These are phyloP conservation scores for Dryobota labecula DNA, from an alignment of 2,888 invertebrate species.

Conservation along the genomic window DNA sequence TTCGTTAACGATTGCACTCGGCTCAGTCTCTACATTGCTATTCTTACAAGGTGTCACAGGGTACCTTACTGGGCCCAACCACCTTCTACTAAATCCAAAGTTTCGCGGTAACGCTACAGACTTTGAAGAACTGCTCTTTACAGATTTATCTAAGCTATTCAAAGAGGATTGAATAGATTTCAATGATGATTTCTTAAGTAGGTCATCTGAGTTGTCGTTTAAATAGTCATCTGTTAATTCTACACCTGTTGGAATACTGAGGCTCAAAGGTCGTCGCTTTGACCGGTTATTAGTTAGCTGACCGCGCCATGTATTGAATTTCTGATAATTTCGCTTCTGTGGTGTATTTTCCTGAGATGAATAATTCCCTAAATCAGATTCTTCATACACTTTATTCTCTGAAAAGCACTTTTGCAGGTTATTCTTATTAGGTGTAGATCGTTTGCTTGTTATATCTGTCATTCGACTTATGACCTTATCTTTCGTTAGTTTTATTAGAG, in stretches of 20 bases:
- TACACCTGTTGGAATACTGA: slow-evolving; percentile 85
- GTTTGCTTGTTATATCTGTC: slow-evolving; percentile 80
- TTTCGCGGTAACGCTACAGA: slow-evolving; percentile 90
- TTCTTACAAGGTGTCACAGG: slow-evolving; percentile 92
- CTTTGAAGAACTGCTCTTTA: slow-evolving; percentile 79
- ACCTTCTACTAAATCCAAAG: slow-evolving; percentile 90
- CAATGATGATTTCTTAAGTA: slow-evolving; percentile 80
- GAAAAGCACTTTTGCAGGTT: slow-evolving; percentile 84
- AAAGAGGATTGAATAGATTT: slow-evolving; percentile 85
- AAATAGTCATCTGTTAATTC: slow-evolving; percentile 82
- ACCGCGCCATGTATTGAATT: slow-evolving; percentile 87
- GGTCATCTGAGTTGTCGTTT: slow-evolving; percentile 72
- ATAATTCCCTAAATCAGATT: slow-evolving; percentile 79
- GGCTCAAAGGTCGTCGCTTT: slow-evolving; percentile 85
- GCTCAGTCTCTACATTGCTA: slow-evolving; percentile 71
- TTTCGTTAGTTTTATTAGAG: slow-evolving; percentile 87
- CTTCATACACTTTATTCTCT: slow-evolving; percentile 83
- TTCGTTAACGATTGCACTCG: slow-evolving; percentile 79
- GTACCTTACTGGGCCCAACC: slow-evolving; percentile 92
- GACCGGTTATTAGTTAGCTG: slow-evolving; percentile 73
- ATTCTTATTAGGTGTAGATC: slow-evolving; percentile 75
- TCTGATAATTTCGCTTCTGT: slow-evolving; percentile 78
- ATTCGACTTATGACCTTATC: slow-evolving; percentile 87
- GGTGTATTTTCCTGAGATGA: slow-evolving; percentile 84
- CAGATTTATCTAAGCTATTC: slow-evolving; percentile 82